Percentiles rank a stretch among this genome's conserved stretches.
Evolutionary conservation across 2,113 vertebrate species (phyloP).

Genomic region (Nothocercus julius): DNA sequence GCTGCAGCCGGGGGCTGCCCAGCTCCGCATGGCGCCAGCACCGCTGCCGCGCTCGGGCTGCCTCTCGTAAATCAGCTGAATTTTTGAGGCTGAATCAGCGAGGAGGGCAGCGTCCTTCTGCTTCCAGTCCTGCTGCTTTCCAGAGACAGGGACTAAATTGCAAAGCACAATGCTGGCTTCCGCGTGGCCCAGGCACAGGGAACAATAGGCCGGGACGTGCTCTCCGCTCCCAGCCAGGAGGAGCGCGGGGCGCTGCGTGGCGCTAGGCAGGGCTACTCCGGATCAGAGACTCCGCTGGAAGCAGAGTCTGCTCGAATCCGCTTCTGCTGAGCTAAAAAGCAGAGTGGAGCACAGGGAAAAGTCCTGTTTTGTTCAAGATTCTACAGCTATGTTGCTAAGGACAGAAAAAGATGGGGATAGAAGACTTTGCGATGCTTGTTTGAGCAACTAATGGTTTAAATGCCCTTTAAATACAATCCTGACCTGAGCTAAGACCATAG

Average conservation of each 20-base stretch:
- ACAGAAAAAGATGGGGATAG: background rate
- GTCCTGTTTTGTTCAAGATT: background rate
- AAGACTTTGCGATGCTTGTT: background rate
- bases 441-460: background rate
- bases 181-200: background rate
- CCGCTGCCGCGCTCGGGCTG: background rate
- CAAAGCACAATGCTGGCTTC: constrained; percentile 45
- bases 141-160: constrained; percentile 18
- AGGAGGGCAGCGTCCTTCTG: background rate
- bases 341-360: background rate
- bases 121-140: background rate
- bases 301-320: background rate
- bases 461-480: rapidly evolving
- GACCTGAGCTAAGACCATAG: background rate
- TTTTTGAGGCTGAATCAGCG: background rate
- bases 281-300: background rate
- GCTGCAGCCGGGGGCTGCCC: background rate
- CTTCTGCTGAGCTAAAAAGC: constrained; percentile 5
- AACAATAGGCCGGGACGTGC: constrained; percentile 12
- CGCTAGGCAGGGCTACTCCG: background rate
- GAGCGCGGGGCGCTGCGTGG: background rate
- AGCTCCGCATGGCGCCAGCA: too few species aligned
- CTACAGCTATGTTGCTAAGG: background rate
- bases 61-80: background rate
- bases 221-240: background rate